A percentile compares a stretch with the other conserved stretches of the same genome.
Conservation (phyloP, 2,888 invertebrate species). For the Dolomedes plantarius region DNA sequence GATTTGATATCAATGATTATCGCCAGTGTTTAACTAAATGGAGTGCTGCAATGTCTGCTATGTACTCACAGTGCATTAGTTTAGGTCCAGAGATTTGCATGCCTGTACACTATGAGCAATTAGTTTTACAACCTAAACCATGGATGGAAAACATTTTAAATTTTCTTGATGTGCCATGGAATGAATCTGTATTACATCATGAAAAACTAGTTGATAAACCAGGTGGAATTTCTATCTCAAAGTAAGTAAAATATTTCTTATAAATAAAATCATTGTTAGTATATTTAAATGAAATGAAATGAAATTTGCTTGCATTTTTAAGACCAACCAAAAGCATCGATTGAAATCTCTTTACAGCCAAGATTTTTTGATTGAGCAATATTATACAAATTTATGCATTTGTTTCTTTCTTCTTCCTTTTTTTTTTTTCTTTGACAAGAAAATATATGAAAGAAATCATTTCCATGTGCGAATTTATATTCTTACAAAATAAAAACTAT, state of each 20-base stretch:
- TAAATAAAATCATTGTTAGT: neutral
- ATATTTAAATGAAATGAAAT: neutral
- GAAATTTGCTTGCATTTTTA: no score
- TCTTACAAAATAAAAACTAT: no score
- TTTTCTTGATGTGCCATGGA: conserved; percentile 95
- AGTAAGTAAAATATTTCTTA: conserved; percentile 83
- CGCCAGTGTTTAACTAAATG: conserved; percentile 96
- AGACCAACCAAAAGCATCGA: no score
- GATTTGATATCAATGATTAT: conserved; percentile 95
- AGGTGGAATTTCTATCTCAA: conserved; percentile 94
- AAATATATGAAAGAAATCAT: no score
- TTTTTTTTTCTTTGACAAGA: no score
- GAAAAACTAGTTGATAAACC: conserved; percentile 97
- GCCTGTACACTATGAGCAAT: conserved; percentile 96
- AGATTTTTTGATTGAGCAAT: no score
- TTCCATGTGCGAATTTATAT: no score
- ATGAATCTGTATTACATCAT: conserved; percentile 96
- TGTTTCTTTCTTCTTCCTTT: no score
- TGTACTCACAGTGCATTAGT: conserved; percentile 94
- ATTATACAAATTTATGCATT: no score
- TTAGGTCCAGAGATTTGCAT: conserved; percentile 82
- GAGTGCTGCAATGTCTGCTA: conserved; percentile 95
- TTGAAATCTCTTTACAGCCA: no score
- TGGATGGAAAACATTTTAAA: conserved; percentile 91
- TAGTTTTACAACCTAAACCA: conserved; percentile 93